Base-by-base conservation (phyloP, 2,888 invertebrate genomes). In the Schizotus pectinicornis region DNA sequence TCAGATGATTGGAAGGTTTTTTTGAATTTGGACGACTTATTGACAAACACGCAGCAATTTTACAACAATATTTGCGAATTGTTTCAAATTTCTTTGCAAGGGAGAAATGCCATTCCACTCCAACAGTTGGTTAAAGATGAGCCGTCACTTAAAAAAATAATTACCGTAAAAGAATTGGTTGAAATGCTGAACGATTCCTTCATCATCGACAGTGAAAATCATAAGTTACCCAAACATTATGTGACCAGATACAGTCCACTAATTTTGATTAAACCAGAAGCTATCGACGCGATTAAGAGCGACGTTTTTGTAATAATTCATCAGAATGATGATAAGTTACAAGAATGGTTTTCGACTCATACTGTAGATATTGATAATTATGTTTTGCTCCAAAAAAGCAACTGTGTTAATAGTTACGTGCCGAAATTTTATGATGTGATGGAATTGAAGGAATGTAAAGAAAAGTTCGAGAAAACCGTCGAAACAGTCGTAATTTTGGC, bases 301-400 rank as follows among this genome's bases (percentile, higher is more conserved):
- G 45, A 46, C 5, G 33, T 46, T 7, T 46, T 46, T 46, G 13
- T 46, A 42, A n/a, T n/a, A n/a, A n/a, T n/a, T n/a, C n/a, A n/a
- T n/a, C n/a, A n/a, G n/a, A n/a, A n/a, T n/a, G n/a, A n/a, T n/a
- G n/a, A n/a, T n/a, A n/a, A n/a, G n/a, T n/a, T 22, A 22, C 7
- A 42, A 31, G 33, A 43, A 32, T 32, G n/a, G n/a, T 32, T 32
- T 9, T 32, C 31, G 30, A 9, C 12, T 6, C 33, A 46, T 13
- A 33, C 6, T 14, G 13, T 46, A 8, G 45, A 46, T 13, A 7
- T 46, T 6, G 12, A 34, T 1, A 32, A 46, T 14, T 46, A 46
- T 33, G 34, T 46, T 13, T 3, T 43, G 0, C 11, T 43, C 6
- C 31, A 43, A n/a, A 1, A 43, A 12, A 38, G 14, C 6, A 38